phyloP scores from a whole-genome alignment of 1,140 invertebrate species.

The Octopus sinensis region DNA sequence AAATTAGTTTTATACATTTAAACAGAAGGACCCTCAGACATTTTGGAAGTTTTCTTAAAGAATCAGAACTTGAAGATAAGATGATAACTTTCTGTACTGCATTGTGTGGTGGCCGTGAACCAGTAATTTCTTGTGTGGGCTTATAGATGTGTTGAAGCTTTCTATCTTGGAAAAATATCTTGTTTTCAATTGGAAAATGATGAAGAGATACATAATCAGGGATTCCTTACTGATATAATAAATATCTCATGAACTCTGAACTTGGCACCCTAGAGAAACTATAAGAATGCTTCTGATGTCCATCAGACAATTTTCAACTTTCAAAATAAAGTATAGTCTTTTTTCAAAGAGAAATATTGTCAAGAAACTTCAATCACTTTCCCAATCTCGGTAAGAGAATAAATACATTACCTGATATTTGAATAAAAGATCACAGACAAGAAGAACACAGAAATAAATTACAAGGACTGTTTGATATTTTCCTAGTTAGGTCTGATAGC shows the following conservation, averaged over 20 bases:
- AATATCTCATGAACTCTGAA: neutral
- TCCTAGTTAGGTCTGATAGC: neutral
- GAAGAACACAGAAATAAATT: neutral
- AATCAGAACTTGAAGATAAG: conserved; percentile 5
- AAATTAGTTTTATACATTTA: no score
- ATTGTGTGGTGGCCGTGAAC: neutral
- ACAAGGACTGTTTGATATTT: conserved; percentile 5
- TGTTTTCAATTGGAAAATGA: neutral
- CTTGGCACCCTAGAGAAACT: neutral
- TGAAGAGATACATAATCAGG: neutral
- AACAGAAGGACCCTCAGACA: no score
- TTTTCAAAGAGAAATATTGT: conserved; percentile 2
- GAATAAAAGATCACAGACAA: neutral
- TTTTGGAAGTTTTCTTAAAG: neutral
- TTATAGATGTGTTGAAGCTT: neutral
- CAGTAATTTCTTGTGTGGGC: neutral
- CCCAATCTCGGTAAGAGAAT: neutral
- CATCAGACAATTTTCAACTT: conserved; percentile 7
- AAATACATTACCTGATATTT: conserved; percentile 2
- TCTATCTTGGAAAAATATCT: neutral
- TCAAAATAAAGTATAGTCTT: neutral
- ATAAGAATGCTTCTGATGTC: neutral
- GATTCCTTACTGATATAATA: conserved; percentile 2
- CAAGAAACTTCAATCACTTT: conserved; percentile 5
- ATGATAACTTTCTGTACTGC: neutral